Base-by-base conservation (phyloP, 1,140 invertebrate species). In the Caenorhabditis remanei region DNA sequence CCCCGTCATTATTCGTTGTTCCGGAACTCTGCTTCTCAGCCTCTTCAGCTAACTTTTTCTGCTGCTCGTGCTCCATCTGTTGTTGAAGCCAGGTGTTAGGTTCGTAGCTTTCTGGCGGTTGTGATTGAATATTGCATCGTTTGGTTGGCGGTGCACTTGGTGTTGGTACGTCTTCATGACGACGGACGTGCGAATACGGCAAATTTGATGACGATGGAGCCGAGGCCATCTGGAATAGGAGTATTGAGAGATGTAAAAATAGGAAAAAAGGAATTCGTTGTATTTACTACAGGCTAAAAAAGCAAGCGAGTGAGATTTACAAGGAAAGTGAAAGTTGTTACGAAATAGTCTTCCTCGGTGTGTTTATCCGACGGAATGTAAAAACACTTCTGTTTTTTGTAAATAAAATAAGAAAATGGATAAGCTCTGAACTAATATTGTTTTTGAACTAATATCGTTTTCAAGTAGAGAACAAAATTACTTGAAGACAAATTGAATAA, bases 81-180 rank as follows among this genome's bases (percentile, higher is more conserved):
- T 79, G 71, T 3, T 79, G 43, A 24, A 79, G 4, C 71, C 71
- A 79, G 43, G 71, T 79, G 46, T 79, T 79, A 24, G 71, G 71
- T 14, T 79, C 71, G 46, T 79, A 79, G n/a, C 71, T 79, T 14
- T 79, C 71, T 50, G 46, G 71, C 4, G 43, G 71, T 32, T 71
- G 65, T n/a, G 65, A 71, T n/a, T 50, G 71, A 21, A 50, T 79
- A 79, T 79, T 79, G n/a, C 71, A 13, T 79, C 71, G 71, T 79
- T 79, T 79, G 2, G 46, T 24, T 50, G 71, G 71, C 11, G 71
- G 71, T 53, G 71, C 71, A 50, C 71, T 79, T 53, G 71, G 71
- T 50, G 71, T 79, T 21, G 43, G 46, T 24, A 79, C 46, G 71
- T 79, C 71, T 79, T 79, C 71, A 50, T 50, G 71, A 50, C 46